Percentiles rank a stretch among this genome's conserved stretches.
Evolutionary conservation across 2,113 vertebrate species (phyloP).

Genomic region (Lampris megalopsis): DNA sequence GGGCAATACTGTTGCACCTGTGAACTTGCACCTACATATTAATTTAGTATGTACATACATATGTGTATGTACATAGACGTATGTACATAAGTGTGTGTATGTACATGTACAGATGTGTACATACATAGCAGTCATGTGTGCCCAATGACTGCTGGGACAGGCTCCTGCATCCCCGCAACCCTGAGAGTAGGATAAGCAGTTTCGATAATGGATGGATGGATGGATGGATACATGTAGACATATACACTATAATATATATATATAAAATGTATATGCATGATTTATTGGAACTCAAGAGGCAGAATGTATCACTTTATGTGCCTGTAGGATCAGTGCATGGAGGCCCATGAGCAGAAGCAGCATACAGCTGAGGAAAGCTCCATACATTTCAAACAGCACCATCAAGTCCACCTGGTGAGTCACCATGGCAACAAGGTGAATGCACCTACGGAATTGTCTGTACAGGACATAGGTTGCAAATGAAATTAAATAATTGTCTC

Average conservation of each 20-base stretch:
- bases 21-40: too few relatives aligned
- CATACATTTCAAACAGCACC: slow-evolving; percentile 85
- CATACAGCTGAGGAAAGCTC: slow-evolving; percentile 78
- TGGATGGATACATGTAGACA: too few relatives aligned
- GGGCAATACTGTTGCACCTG: not conserved
- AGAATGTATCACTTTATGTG: not conserved
- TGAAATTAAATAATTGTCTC: not conserved
- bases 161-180: too few relatives aligned
- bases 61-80: slow-evolving; percentile 19
- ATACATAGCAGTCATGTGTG: too few relatives aligned
- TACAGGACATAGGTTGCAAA: not conserved
- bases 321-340: slow-evolving; percentile 90
- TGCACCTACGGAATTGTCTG: slow-evolving; percentile 8
- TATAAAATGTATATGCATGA: too few relatives aligned
- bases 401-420: slow-evolving; percentile 91
- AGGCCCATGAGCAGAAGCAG: slow-evolving; percentile 84
- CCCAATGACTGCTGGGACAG: too few relatives aligned
- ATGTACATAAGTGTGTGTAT: not conserved
- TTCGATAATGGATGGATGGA: too few relatives aligned
- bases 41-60: not conserved
- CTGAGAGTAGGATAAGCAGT: too few relatives aligned
- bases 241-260: too few relatives aligned
- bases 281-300: too few relatives aligned
- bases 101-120: not conserved
- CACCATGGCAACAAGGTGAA: slow-evolving; percentile 43